phyloP scores from a whole-genome alignment of 2,113 vertebrate species.

The Fulica atra region DNA sequence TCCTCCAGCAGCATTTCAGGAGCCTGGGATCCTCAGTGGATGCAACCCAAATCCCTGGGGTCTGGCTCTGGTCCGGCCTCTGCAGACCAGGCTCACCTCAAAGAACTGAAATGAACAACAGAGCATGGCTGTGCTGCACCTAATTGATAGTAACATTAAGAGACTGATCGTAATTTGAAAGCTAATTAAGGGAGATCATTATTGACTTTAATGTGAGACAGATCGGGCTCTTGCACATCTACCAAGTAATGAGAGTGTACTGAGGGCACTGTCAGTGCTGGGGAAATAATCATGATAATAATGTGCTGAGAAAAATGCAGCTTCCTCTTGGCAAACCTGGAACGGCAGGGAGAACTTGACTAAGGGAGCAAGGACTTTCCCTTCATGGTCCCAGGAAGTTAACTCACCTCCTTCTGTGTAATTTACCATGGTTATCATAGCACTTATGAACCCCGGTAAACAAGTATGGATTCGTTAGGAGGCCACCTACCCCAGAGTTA shows the following conservation, averaged over 20 bases:
- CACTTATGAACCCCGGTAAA: not conserved
- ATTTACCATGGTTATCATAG: not conserved
- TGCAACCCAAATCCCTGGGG: not conserved
- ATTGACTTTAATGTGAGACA: conserved; percentile 35
- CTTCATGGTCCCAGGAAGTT: not conserved
- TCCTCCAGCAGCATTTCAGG: not conserved
- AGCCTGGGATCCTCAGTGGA: not conserved
- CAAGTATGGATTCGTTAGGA: not conserved
- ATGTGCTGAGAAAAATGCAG: not conserved
- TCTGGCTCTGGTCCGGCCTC: not conserved
- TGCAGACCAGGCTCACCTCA: fast-evolving
- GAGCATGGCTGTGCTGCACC: not conserved
- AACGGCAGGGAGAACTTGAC: not conserved
- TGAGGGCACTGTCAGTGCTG: not conserved
- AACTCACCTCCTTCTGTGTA: not conserved
- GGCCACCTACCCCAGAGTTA: not conserved
- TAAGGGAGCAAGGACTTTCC: not conserved
- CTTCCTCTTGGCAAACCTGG: not conserved
- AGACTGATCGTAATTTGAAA: not conserved
- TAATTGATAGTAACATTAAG: conserved; percentile 18
- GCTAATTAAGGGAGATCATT: conserved; percentile 33
- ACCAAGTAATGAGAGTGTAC: conserved; percentile 11
- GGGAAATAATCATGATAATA: not conserved
- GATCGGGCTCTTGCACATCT: not conserved
- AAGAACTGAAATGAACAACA: not conserved